Base-by-base conservation (phyloP, 2,888 invertebrate genomes). In the Tenthredo mesomela region DNA sequence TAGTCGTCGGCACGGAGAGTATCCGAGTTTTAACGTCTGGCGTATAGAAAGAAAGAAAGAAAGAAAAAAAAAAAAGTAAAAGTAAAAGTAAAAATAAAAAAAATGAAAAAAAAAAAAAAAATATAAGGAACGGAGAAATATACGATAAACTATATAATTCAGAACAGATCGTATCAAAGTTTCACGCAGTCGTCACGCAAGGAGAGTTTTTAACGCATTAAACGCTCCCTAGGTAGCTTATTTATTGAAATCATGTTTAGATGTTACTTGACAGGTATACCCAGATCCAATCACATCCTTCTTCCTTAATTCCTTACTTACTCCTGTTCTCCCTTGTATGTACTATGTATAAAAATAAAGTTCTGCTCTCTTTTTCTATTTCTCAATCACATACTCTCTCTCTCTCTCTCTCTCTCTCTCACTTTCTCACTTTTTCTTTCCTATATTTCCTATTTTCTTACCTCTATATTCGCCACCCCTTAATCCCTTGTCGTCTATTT, bases 161-260 rank as follows among this genome's bases (percentile, higher is more conserved):
- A 29, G 1, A 25, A 18, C 1, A 15, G 9, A 54, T 78, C 18
- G 18, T n/a, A 58, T 7, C 7, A 9, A 80, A 21, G 10, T 82
- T 70, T 70, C 67, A 18, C 82, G 67, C 5, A 82, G 82, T 82
- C 82, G 82, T 82, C 67, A 67, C 82, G 67, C 82, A 70, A 70
- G 47, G 47, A 82, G 29, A 25, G 25, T 67, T 67, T 58, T 70
- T 7, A 47, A 50, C 25, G 15, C 82, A n/a, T 40, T 43, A 67
- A 47, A 33, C 90, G 90, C 90, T 91, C 91, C 67, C 92, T 92
- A 92, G 92, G 89, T 92, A 92, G 92, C 90, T 92, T 92, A 92
- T 92, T 92, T 92, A 92, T 92, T 92, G 90, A 92, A 92, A 91
- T 91, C 91, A 90, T 88, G 88, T 90, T 91, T 91, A 91, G 91